Base-by-base conservation (phyloP, 1,140 invertebrate genomes). In the Mesaphorura yosii region DNA sequence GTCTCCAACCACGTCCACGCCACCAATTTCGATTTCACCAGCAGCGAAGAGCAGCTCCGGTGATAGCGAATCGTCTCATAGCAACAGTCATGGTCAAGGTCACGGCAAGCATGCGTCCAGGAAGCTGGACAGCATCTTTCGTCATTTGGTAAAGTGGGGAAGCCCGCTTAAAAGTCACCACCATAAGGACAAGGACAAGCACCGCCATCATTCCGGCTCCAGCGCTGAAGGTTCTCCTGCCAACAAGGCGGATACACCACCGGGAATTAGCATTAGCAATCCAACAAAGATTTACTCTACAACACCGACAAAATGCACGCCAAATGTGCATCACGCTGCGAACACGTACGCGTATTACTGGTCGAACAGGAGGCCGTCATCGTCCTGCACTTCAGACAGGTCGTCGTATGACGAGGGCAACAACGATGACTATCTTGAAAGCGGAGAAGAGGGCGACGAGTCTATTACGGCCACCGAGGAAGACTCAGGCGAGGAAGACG, bases 121-220 rank as follows among this genome's bases (percentile, higher is more conserved):
- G 17, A 59, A 59, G 27, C 41, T 54, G 19, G 49, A 55, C 20
- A 48, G 47, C 38, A 56, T 60, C 29, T 57, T 60, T 40, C 53
- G 58, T 0, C 51, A 57, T 27, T 47, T 60, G 25, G 51, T 53
- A 12, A 60, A 60, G 38, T 60, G 58, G 58, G 46, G 58, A 14
- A 55, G 53, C 49, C 58, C 53, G 12, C n/a, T n/a, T n/a, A n/a
- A n/a, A n/a, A n/a, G n/a, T n/a, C n/a, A n/a, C n/a, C n/a, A n/a
- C n/a, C 51, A 48, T 29, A 42, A 27, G 15, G 48, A 46, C 10
- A 46, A 25, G 6, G 44, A 46, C 14, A 48, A 48, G 28, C 48
- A 53, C 23, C 28, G 20, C 12, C 15, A 48, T 54, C 19, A 38
- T 17, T 10, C 19, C 29, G 6, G n/a, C n/a, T n/a, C n/a, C n/a